Evolutionary conservation across 2,888 invertebrate species (phyloP).

Genomic region (Stenichneumon culpator): DNA sequence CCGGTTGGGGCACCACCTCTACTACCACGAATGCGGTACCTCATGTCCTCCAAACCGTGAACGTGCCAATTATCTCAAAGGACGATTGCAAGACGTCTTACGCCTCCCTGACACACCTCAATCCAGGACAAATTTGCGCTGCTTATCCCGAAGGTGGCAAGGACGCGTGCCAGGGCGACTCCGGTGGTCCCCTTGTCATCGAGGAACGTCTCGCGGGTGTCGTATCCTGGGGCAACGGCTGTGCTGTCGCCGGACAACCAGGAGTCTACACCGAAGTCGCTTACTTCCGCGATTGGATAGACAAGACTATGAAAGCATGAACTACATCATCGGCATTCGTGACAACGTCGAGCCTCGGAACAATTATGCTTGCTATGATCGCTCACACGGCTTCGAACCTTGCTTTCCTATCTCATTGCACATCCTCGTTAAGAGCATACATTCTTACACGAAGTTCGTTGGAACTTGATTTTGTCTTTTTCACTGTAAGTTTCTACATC

Average conservation of each 20-base stretch:
- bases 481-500: neutral
- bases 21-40: conserved; percentile 59
- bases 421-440: neutral
- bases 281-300: conserved; percentile 84
- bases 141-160: conserved; percentile 87
- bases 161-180: conserved; percentile 79
- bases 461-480: neutral
- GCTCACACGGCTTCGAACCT: neutral
- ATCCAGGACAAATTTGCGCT: conserved; percentile 86
- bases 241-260: conserved; percentile 85
- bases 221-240: conserved; percentile 86
- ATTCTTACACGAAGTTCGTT: neutral
- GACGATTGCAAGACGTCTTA: conserved; percentile 86
- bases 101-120: conserved; percentile 62
- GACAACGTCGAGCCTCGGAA: neutral
- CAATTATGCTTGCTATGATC: conserved; percentile 5
- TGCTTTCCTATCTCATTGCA: neutral
- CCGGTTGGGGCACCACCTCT: conserved; percentile 76
- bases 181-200: conserved; percentile 78
- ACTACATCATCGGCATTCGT: conserved; percentile 12
- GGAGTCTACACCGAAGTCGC: conserved; percentile 86
- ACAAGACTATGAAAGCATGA: conserved; percentile 21
- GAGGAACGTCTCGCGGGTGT: conserved; percentile 74
- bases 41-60: conserved; percentile 85
- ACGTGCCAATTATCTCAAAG: conserved; percentile 87